Evolutionary conservation across 2,888 invertebrate genomes (phyloP), one percentile per base, ranked within the genome.

Genomic region (Orgyia antiqua): DNA sequence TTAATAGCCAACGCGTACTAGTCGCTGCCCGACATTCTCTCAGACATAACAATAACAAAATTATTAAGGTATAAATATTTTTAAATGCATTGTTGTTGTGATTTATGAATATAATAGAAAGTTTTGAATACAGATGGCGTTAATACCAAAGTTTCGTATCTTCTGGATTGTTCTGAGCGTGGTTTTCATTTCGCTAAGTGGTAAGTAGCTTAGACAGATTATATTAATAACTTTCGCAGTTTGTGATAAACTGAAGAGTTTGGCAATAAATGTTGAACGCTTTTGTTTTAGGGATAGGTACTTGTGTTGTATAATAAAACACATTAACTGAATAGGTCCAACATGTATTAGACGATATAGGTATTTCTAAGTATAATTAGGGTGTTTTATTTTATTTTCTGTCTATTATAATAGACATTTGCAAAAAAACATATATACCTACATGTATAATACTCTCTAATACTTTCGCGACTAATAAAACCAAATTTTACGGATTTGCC

Each of bases 131-230:
- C 63, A 68, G 65, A 74, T 74, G 74, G 63, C 52, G 62, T 31
- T 49, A 40, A 41, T 41, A 40, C 31, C 34, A 45, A 65, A 69
- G 53, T 64, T 68, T 41, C 49, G 53, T 41, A 37, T 58, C 42
- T 39, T 53, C 43, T 54, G 53, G 50, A 51, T 61, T 51, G 50
- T 68, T 39, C 42, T 63, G 38, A 50, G 64, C 51, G 59, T 65
- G 57, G 58, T 67, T 50, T 66, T 79, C 67, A 68, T 82, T 63
- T 68, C 68, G 48, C 60, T 82, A 59, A 78, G 73, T 74, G 80
- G 82, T 83, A 62, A 79, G 82, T 78, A 53, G 30, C 44, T 53
- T 36, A 39, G 46, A 47, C 38, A 58, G 46, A 65, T 67, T 64
- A 64, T 60, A 10, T 23, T 33, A 41, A 52, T 31, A 58, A 63